phyloP scores from a whole-genome alignment of 2,888 invertebrate species.

The Shargacucullia verbasci region DNA sequence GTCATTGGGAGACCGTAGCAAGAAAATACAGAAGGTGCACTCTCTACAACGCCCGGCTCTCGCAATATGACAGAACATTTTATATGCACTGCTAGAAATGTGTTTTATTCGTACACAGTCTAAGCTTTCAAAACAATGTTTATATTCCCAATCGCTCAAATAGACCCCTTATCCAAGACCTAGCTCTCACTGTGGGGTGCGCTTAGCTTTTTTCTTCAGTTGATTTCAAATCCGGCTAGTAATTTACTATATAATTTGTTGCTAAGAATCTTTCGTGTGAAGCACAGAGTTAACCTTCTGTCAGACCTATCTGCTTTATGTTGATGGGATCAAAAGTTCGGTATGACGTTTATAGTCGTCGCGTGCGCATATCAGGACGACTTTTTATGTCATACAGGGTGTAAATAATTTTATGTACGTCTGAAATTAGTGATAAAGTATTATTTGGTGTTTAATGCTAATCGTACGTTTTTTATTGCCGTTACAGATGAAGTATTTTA shows the following conservation, averaged over 20 bases:
- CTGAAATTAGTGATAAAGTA: slow-evolving; percentile 74
- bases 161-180: no score
- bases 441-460: slow-evolving; percentile 80
- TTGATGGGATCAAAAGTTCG: slow-evolving; percentile 38
- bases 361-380: slow-evolving; percentile 79
- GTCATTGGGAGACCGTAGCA: slow-evolving; percentile 30
- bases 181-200: no score
- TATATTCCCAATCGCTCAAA: no score
- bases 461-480: slow-evolving; percentile 75
- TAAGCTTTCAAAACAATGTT: no score
- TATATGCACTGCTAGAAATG: no score
- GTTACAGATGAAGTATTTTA: slow-evolving; percentile 49
- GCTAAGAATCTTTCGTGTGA: no score
- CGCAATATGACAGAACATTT: no score
- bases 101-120: no score
- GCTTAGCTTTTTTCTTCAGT: no score
- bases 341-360: slow-evolving; percentile 59
- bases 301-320: slow-evolving; percentile 5
- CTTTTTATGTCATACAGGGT: slow-evolving; percentile 66
- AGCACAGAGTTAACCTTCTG: slow-evolving; percentile 36
- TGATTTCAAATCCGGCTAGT: no score
- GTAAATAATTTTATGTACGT: slow-evolving; percentile 72
- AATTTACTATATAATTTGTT: no score
- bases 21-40: slow-evolving; percentile 7
- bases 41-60: neutral